Conservation (phyloP, 2,888 invertebrate species). For the Tenthredo notha region DNA sequence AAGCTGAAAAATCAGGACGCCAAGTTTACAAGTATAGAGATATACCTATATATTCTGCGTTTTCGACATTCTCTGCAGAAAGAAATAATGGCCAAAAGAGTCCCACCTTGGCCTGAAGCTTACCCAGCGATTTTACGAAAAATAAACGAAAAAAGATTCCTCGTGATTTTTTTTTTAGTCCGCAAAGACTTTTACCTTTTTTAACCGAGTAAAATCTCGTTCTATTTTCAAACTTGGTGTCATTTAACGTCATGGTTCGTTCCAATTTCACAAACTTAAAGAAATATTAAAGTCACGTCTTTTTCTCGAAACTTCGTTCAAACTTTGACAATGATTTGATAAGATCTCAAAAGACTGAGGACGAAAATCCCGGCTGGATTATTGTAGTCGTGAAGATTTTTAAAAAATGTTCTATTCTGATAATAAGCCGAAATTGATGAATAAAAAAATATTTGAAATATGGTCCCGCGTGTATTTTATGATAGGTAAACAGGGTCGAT, state of each 20-base stretch:
- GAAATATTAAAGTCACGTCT: slow-evolving; percentile 20
- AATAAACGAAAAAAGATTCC: not conserved
- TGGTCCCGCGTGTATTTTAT: not conserved
- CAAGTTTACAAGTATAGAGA: not conserved
- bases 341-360: not conserved
- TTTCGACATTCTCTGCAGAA: not conserved
- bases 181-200: not conserved
- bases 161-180: not conserved
- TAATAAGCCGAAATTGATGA: not conserved
- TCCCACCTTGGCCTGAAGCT: not conserved
- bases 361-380: not conserved
- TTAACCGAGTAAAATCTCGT: not conserved
- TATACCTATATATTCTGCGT: not conserved
- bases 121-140: not conserved
- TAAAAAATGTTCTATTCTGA: not conserved
- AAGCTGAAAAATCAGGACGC: slow-evolving; percentile 43
- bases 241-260: not conserved
- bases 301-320: not conserved
- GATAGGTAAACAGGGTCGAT: not conserved
- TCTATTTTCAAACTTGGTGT: not conserved
- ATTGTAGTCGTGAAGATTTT: not conserved
- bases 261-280: not conserved
- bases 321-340: slow-evolving; percentile 30
- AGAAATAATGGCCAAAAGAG: not conserved
- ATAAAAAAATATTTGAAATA: not conserved